These are phyloP conservation scores for Oreochromis grahami DNA, from an alignment of 2,797 vertebrate species.

Conservation along the genomic window DNA sequence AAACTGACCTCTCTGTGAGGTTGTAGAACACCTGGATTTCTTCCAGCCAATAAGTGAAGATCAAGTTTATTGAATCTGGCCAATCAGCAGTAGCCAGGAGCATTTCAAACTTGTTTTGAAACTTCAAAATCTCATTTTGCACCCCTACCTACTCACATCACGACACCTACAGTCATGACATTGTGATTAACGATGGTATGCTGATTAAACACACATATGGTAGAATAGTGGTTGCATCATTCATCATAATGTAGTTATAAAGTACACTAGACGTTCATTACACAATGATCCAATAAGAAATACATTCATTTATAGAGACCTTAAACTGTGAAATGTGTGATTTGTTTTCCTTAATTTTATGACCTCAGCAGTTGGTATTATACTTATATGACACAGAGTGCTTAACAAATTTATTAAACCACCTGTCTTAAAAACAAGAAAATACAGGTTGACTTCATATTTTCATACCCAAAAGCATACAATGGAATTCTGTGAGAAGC, in stretches of 20 bases:
- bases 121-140: background rate
- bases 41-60: background rate
- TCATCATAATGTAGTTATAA: background rate
- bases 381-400: background rate
- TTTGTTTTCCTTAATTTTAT: background rate
- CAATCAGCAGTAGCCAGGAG: background rate
- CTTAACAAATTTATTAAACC: background rate
- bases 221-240: background rate
- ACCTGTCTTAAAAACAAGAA: background rate
- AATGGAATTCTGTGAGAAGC: background rate
- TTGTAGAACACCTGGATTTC: background rate
- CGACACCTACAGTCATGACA: background rate
- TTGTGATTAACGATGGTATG: background rate
- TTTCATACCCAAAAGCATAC: background rate
- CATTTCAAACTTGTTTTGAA: background rate
- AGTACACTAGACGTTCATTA: background rate
- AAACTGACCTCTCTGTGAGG: background rate
- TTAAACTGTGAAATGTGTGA: background rate
- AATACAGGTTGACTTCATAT: background rate
- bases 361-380: background rate
- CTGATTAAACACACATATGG: background rate
- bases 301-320: background rate
- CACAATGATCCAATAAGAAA: background rate
- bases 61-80: background rate
- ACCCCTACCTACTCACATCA: background rate